Evolutionary conservation across 2,113 vertebrate species (phyloP).

Genomic region (Rissa tridactyla): DNA sequence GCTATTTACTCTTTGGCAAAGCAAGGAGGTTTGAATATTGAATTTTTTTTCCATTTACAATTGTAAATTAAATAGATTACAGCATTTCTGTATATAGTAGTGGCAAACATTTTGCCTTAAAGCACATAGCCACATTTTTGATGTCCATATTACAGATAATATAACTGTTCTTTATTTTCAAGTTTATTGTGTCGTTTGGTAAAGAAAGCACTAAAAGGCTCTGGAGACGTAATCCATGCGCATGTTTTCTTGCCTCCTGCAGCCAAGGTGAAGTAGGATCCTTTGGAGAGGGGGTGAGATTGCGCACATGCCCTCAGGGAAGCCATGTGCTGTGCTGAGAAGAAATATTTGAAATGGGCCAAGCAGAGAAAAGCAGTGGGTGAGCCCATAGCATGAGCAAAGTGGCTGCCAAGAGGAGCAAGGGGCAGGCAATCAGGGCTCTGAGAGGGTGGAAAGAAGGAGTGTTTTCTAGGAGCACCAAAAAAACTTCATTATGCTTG

Average conservation of each 20-base stretch:
- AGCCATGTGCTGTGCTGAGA: neutral
- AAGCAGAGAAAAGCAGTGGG: neutral
- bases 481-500: neutral
- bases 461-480: neutral
- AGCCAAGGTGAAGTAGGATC: neutral
- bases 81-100: neutral
- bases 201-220: neutral
- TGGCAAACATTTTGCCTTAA: neutral
- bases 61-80: neutral
- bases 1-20: neutral
- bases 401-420: neutral
- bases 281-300: neutral
- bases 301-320: neutral
- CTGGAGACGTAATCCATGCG: neutral
- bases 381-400: neutral
- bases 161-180: neutral
- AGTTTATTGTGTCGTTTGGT: neutral
- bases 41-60: neutral
- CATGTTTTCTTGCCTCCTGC: neutral
- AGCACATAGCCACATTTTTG: neutral
- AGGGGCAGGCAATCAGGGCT: neutral
- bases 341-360: neutral
- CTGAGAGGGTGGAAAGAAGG: neutral
- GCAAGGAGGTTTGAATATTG: neutral
- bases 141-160: neutral